phyloP scores from a whole-genome alignment of 2,888 invertebrate species.

The Drosophila prostipennis region DNA sequence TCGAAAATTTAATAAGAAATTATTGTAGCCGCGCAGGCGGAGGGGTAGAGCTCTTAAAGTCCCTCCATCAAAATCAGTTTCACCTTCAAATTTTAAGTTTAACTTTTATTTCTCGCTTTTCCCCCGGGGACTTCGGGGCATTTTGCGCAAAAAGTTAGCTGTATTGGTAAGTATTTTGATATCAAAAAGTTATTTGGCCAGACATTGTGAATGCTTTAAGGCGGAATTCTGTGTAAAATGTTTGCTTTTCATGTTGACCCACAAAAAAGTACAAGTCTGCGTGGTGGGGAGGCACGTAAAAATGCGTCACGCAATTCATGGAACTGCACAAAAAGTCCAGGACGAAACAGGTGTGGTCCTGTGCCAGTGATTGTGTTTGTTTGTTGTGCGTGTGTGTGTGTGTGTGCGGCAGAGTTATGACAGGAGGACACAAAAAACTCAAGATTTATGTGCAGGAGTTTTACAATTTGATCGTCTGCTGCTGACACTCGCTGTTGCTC shows the following conservation, averaged over 20 bases:
- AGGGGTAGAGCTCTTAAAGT: constrained; percentile 51
- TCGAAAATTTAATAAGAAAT: constrained; percentile 54
- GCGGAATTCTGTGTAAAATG: constrained; percentile 54
- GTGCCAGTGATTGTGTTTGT: constrained; percentile 28
- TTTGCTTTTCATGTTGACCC: constrained; percentile 56
- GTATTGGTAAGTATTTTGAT: constrained; percentile 42
- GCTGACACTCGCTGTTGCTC: constrained; percentile 63
- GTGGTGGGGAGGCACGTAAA: constrained; percentile 44
- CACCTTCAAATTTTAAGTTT: constrained; percentile 18
- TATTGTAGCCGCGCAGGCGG: constrained; percentile 7
- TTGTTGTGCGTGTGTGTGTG: constrained; percentile 50
- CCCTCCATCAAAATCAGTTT: constrained; percentile 47
- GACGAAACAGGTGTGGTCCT: constrained; percentile 48
- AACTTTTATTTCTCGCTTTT: constrained; percentile 36
- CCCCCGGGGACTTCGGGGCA: constrained; percentile 35
- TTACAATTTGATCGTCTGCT: constrained; percentile 77
- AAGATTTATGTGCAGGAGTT: constrained; percentile 77
- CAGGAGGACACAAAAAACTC: constrained; percentile 53
- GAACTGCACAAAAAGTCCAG: constrained; percentile 47
- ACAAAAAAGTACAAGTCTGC: constrained; percentile 26
- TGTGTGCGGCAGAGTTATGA: constrained; percentile 61
- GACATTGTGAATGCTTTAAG: constrained; percentile 47
- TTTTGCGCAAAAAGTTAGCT: constrained; percentile 36
- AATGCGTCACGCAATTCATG: constrained; percentile 72
- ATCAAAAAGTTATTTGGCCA: constrained; percentile 51